Evolutionary conservation across 1,140 invertebrate species (phyloP).

Genomic region (Lepidostoma basale): DNA sequence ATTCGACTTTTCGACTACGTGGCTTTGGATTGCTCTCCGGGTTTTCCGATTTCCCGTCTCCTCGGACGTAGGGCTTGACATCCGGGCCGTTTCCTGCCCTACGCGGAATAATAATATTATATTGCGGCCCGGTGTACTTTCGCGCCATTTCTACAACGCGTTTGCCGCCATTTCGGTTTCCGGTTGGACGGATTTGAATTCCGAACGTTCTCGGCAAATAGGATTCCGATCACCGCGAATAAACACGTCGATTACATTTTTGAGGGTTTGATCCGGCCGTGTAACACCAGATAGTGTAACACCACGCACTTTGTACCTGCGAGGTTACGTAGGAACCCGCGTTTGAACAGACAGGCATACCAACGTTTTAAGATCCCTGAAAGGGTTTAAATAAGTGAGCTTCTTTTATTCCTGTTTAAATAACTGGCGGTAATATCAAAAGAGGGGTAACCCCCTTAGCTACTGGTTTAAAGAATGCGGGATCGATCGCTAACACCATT

Average conservation of each 20-base stretch:
- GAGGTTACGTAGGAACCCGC: too few relatives aligned
- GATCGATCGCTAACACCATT: too few relatives aligned
- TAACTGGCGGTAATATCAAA: too few relatives aligned
- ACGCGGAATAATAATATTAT: slow-evolving; percentile 16
- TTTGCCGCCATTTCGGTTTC: slow-evolving; percentile 35
- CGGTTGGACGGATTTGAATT: slow-evolving; percentile 16
- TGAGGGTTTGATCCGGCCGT: background rate
- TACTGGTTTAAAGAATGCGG: too few relatives aligned
- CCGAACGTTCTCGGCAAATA: slow-evolving; percentile 4
- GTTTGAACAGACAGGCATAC: too few relatives aligned
- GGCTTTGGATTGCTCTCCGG: background rate
- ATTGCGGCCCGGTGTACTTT: slow-evolving; percentile 14
- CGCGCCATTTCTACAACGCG: slow-evolving; percentile 32
- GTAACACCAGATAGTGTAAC: too few relatives aligned
- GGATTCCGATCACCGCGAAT: slow-evolving; percentile 6
- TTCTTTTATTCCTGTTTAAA: too few relatives aligned
- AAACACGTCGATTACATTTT: slow-evolving; percentile 21
- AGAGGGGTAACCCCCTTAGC: too few relatives aligned
- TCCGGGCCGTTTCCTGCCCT: slow-evolving; percentile 11
- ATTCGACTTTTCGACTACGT: background rate
- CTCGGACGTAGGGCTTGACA: background rate
- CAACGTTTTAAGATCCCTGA: too few relatives aligned
- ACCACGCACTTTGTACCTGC: too few relatives aligned
- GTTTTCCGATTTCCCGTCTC: background rate
- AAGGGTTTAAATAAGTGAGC: too few relatives aligned